Evolutionary conservation across 2,113 vertebrate species (phyloP), one percentile per base, ranked within the genome.

Genomic region (Athene noctua): DNA sequence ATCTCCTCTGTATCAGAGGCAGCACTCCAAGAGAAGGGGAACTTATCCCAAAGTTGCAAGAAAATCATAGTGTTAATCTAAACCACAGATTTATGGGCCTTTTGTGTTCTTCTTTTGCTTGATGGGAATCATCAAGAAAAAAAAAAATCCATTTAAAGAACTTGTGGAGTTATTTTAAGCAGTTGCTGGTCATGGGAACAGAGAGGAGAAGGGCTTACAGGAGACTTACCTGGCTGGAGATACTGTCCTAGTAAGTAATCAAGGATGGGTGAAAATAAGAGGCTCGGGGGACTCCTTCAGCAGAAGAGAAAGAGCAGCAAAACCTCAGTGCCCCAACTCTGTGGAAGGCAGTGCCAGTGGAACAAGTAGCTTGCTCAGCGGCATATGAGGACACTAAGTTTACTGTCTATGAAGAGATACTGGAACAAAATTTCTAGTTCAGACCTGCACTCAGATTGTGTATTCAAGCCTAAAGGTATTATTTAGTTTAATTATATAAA

Each of bases 341-440:
- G 22, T 4, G 5, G 19, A 12, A 55, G 34, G 19, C 21, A 46
- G 44, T 46, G 32, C 4, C 25, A 80, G 42, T 2, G 5, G 55
- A 71, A 8, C 23, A 84, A 84, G 42, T 18, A 59, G 1, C 4
- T 91, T 42, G 13, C 11, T 59, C 29, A 66, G 67, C 59, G 68
- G 20, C 34, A 32, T 81, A 26, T 63, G 20, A 94, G 55, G 80
- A 95, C 47, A 40, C n/a, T 6, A 44, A 87, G 8, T 36, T 79
- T 63, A n/a, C 23, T 57, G 26, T 23, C 75, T 95, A 82, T 85
- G 49, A 79, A 79, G 16, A 94, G 20, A 62, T 22, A 62, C 27
- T 70, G 42, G 49, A 87, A 90, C 27, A 92, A 80, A 75, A 65
- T 79, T 78, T 92, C 93, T 80, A 80, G 88, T 96, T 95, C 80